Base-by-base conservation (phyloP, 2,888 invertebrate species). In the Lasioglossum morio region DNA sequence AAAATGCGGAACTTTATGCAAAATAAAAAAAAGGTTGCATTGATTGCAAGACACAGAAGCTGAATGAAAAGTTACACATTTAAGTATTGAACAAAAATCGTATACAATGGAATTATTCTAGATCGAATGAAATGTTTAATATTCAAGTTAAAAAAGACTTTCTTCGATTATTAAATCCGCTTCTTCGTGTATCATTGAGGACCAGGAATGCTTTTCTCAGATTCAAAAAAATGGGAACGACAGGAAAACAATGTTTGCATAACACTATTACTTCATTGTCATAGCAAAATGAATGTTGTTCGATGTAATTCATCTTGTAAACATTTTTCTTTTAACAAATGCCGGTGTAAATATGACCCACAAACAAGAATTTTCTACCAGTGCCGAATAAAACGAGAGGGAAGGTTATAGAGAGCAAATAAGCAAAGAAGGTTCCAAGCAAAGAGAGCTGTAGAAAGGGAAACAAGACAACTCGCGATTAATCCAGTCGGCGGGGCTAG, bases 371-470 rank as follows among this genome's bases (percentile, higher is more conserved):
- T 27, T 14, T 5, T 27, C 14, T 60, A 27, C 14, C 27, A 27
- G 14, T 27, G 27, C 12, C n/a, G 14, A 27, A 60, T 27, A 27
- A 60, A 60, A 60, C 60, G 27, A n/a, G 27, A 60, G 16, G 5
- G 14, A n/a, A 10, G 53, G 53, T n/a, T n/a, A n/a, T 34, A n/a
- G 23, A 53, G n/a, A 53, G 53, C n/a, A 53, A n/a, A 53, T 53
- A 53, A n/a, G 53, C 53, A n/a, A 60, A 27, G 60, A 60, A 27
- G 60, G 27, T 30, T 30, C 30, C 27, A 14, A 66, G 66, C 34
- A 34, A 66, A 66, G 66, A 66, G 66, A 34, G 8, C 34, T 30
- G 66, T 34, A 34, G 66, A 66, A 66, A 66, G 66, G 66, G 66
- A 19, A 66, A 66, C 34, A 19, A 66, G 66, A 66, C 19, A 14